Evolutionary conservation across 1,140 invertebrate genomes (phyloP).

Genomic region (Trichoplusia ni): DNA sequence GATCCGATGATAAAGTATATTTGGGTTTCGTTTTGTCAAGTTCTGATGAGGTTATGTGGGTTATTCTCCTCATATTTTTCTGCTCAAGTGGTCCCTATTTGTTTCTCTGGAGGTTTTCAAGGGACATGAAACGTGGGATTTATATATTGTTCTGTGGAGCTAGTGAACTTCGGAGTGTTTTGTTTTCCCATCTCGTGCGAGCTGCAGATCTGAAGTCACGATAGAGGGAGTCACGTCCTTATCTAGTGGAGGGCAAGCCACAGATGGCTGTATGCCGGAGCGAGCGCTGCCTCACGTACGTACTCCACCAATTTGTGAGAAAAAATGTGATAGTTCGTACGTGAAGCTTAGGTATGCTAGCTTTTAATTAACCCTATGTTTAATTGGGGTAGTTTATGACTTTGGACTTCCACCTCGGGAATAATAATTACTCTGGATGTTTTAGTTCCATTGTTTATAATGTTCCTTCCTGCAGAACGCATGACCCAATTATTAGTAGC

Average conservation of each 20-base stretch:
- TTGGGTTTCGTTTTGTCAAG: not conserved
- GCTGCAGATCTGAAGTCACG: slow-evolving; percentile 15
- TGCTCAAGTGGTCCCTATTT: no score
- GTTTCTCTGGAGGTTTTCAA: no score
- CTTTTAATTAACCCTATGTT: not conserved
- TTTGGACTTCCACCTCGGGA: no score
- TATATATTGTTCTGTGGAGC: no score
- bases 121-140: not conserved
- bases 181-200: not conserved
- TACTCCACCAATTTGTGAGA: slow-evolving; percentile 19
- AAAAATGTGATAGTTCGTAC: slow-evolving; percentile 28
- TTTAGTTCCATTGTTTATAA: no score
- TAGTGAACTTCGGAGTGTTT: no score
- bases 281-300: slow-evolving; percentile 1
- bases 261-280: not conserved
- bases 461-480: not conserved
- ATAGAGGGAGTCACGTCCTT: slow-evolving; percentile 39
- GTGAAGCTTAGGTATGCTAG: slow-evolving; percentile 1
- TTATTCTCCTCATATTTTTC: no score
- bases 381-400: not conserved
- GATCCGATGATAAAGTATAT: not conserved
- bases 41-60: slow-evolving; percentile 1
- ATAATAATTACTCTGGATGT: no score
- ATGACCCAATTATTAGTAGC: no score
- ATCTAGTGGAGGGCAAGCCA: slow-evolving; percentile 9